A percentile compares a stretch with the other conserved stretches of the same genome.
phyloP scores from a whole-genome alignment of 2,113 vertebrate genomes.

The Ciconia stormi region DNA sequence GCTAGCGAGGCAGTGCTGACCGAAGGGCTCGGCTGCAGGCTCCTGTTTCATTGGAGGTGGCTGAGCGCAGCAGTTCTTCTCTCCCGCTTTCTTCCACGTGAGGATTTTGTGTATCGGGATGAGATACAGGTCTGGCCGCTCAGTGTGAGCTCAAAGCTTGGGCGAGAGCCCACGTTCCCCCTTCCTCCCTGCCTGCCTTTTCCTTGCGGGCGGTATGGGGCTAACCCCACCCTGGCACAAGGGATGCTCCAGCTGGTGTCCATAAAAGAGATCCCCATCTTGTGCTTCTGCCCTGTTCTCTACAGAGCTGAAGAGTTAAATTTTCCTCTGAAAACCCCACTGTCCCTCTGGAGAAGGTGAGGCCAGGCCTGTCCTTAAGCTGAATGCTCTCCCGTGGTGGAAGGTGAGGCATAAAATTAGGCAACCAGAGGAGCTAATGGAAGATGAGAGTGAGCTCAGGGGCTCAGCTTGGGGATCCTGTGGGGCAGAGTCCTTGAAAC shows the following conservation, averaged over 20 bases:
- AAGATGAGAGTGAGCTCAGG: neutral
- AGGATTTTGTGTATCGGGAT: neutral
- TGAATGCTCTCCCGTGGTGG: neutral
- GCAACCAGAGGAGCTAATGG: neutral
- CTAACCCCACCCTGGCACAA: neutral
- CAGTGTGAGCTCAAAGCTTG: neutral
- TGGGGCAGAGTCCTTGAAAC: neutral
- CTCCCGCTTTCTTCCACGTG: rapidly evolving
- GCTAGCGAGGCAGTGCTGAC: neutral
- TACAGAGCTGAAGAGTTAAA: neutral
- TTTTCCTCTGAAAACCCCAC: neutral
- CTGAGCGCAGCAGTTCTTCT: neutral
- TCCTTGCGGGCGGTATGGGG: rapidly evolving
- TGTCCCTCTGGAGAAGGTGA: neutral
- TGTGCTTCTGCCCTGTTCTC: neutral
- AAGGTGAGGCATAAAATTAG: neutral
- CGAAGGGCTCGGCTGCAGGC: neutral
- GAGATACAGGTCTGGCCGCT: neutral
- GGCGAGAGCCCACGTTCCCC: rapidly evolving
- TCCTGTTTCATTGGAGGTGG: neutral
- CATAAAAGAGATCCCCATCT: neutral
- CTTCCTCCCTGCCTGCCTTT: neutral
- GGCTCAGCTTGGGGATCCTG: neutral
- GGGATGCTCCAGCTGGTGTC: neutral
- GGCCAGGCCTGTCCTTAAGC: neutral